Evolutionary conservation across 1,140 invertebrate genomes (phyloP), one percentile per base, ranked within the genome.

Genomic region (Meloidogyne hapla): DNA sequence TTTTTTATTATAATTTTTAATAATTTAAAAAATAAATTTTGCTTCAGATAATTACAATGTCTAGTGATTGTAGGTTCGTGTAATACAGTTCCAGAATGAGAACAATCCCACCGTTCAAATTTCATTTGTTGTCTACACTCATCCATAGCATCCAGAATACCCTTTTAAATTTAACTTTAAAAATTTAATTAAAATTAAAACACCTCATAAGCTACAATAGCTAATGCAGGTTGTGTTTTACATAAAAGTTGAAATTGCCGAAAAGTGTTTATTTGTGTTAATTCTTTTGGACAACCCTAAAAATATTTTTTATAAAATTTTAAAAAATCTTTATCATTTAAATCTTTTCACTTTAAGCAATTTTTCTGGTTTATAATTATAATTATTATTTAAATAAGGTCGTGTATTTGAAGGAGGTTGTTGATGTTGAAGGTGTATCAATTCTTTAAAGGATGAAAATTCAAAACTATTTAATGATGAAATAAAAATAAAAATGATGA

Each of bases 11-110:
- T 33, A 8, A 33, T 4, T 33, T 33, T 33, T 4, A 33, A 6
- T 33, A 33, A 33, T 33, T 33, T 33, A 8, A 33, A 4, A 33
- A 8, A n/a, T n/a, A n/a, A n/a, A n/a, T n/a, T n/a, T n/a, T n/a
- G n/a, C n/a, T n/a, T 38, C 9, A 38, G 9, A 61, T 12, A 48
- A 71, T 23, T 42, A 73, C 48, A 25, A 75, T 66, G 33, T 40
- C 28, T 78, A 62, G 21, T 33, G 12, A 63, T 67, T 8, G 42
- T 80, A 15, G 18, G 21, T 25, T 23, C 40, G 6, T 75, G 33
- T 6, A 85, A 70, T 23, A 85, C 78, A 33, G 85, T 85, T 18
- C 80, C 84, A n/a, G 82, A 75, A 42, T 86, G 80, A 15, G 80
- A 76, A 74, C 84, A 83, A 71, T 77, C 67, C 42, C 67, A 81